Evolutionary conservation across 2,113 vertebrate genomes (phyloP), one percentile per base, ranked within the genome.

Genomic region (Vidua chalybeata): DNA sequence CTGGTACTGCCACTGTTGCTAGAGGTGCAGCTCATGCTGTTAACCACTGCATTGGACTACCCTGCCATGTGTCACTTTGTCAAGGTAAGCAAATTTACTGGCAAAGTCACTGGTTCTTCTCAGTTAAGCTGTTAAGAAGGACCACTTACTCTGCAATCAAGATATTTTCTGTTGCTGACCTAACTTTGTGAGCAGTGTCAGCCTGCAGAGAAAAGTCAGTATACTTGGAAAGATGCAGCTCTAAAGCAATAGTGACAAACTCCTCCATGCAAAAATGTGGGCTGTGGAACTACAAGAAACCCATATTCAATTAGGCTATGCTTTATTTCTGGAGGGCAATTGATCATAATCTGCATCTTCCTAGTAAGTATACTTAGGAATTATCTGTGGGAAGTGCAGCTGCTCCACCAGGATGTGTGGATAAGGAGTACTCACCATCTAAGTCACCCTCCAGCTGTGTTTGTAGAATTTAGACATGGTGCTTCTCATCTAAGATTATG

Each of bases 381-480:
- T 22, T 75, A 72, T 13, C 43, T 0, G 0, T 52, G 31, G 76
- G 78, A 90, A 89, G 54, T 31, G n/a, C 74, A 78, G 28, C 62
- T 64, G n/a, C 30, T 12, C 11, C 0, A 1, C 33, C 27, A 84
- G 0, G 10, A 35, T 6, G 24, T 41, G 33, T 55, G 64, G 35
- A 31, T 61, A 61, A 68, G 24, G 51, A 59, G 21, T 13, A 62
- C 43, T 51, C 51, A 72, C 35, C 48, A 27, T 33, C 73, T 39
- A 54, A 87, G 43, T 33, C 73, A 84, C 33, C 15, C 24, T 71
- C n/a, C 39, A 37, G 62, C 62, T 90, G 62, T n/a, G 20, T 82
- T 79, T 84, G 54, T 37, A 56, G 33, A 61, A 12, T 52, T 89
- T 23, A 49, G 56, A 73, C 31, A 27, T 9, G 16, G 52, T 84